phyloP scores from a whole-genome alignment of 2,113 vertebrate genomes.

The Cathartes aura region DNA sequence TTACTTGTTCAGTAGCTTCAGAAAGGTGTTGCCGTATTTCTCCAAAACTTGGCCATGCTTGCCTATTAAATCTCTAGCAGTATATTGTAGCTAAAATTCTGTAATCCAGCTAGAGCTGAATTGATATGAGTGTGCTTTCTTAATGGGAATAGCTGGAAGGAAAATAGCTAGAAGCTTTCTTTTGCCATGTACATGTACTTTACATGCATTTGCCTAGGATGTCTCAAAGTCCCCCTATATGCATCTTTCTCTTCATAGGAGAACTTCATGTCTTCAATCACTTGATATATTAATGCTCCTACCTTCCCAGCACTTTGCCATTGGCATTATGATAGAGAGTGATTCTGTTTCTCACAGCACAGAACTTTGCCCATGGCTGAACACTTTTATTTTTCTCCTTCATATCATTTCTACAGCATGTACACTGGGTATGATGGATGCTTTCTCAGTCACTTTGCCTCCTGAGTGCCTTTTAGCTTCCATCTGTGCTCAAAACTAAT shows the following conservation, averaged over 20 bases:
- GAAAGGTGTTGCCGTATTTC: not conserved
- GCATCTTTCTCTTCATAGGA: not conserved
- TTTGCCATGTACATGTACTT: not conserved
- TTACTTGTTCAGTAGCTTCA: not conserved
- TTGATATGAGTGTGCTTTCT: not conserved
- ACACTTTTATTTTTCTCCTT: slow-evolving; percentile 25
- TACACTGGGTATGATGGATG: not conserved
- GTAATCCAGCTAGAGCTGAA: not conserved
- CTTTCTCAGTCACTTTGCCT: not conserved
- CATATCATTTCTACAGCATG: not conserved
- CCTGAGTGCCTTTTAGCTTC: slow-evolving; percentile 12
- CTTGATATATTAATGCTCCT: slow-evolving; percentile 12
- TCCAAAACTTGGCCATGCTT: not conserved
- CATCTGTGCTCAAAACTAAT: slow-evolving; percentile 5
- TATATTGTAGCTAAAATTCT: not conserved
- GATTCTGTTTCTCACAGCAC: not conserved
- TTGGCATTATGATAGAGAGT: not conserved
- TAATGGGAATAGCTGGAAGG: not conserved
- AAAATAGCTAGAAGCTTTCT: not conserved
- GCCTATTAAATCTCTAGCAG: not conserved
- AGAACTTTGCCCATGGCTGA: slow-evolving; percentile 18
- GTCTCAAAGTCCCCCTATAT: not conserved
- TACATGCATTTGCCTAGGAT: not conserved
- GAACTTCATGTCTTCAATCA: slow-evolving; percentile 2
- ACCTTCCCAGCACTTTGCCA: not conserved